These are phyloP conservation scores for Lasioglossum oenotherae DNA, from an alignment of 2,888 invertebrate genomes.

Conservation along the genomic window DNA sequence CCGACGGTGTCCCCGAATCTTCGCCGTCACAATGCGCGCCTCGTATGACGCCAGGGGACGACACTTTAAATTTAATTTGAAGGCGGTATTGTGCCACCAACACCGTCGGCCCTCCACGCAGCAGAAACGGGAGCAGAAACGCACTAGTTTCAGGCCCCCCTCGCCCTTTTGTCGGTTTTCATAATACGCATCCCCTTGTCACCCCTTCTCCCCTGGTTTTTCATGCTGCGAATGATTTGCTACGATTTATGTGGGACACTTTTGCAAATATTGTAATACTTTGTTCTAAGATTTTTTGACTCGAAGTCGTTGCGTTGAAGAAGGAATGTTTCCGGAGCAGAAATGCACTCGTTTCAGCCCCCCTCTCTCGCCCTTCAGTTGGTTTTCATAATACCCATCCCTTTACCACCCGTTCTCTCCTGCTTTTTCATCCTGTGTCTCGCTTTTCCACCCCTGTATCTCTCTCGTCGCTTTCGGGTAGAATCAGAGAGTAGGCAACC, in stretches of 20 bases:
- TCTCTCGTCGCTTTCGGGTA: constrained; percentile 9
- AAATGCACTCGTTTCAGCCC: constrained; percentile 66
- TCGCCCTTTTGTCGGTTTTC: constrained; percentile 57
- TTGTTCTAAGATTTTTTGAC: background rate
- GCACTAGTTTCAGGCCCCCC: constrained; percentile 66
- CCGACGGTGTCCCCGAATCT: constrained; percentile 33
- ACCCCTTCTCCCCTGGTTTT: constrained; percentile 15
- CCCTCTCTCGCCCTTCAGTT: constrained; percentile 54
- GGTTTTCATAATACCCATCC: constrained; percentile 58
- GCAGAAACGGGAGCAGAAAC: constrained; percentile 33
- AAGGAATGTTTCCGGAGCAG: background rate
- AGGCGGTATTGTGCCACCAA: constrained; percentile 74
- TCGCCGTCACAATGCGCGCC: constrained; percentile 67
- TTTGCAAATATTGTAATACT: background rate
- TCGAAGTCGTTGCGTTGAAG: background rate
- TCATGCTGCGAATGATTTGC: background rate
- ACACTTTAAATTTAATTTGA: constrained; percentile 82
- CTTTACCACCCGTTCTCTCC: constrained; percentile 20
- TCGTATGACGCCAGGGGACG: constrained; percentile 75
- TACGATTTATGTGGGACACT: background rate
- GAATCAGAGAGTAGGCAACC: constrained; percentile 23
- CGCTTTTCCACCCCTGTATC: constrained; percentile 7
- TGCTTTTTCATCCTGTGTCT: background rate
- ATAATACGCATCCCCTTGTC: constrained; percentile 54
- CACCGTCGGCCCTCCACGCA: constrained; percentile 59